Evolutionary conservation across 35 echinoderm and acorn worm species (phyloP).

Genomic region (Eucidaris tribuloides): DNA sequence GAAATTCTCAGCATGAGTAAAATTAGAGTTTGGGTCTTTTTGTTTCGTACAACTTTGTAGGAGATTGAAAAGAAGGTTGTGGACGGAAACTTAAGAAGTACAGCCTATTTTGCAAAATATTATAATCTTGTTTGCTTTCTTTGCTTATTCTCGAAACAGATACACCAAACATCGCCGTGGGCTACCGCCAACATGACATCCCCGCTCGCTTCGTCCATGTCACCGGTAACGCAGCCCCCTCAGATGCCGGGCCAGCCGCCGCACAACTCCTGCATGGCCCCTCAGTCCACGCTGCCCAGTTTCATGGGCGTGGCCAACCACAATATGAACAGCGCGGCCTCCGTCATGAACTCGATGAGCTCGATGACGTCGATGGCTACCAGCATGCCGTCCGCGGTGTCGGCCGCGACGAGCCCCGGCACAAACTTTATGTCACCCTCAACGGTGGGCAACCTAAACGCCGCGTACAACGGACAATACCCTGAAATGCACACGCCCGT

Average conservation of each 20-base stretch:
- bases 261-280: constrained; percentile 89
- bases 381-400: constrained; percentile 11
- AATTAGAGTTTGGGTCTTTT: background rate
- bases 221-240: constrained; percentile 34
- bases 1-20: no score
- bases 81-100: no score
- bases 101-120: no score
- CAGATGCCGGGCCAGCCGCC: constrained; percentile 35
- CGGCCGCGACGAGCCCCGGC: background rate
- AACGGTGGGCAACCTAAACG: constrained; percentile 16
- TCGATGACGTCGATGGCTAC: constrained; percentile 57
- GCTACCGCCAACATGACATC: constrained; percentile 81
- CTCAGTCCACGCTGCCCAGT: constrained; percentile 72
- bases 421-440: constrained; percentile 36
- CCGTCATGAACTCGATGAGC: constrained; percentile 58
- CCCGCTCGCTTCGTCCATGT: constrained; percentile 76
- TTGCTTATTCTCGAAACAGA: no score
- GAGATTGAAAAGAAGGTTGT: no score
- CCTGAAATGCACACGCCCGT: constrained; percentile 43
- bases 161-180: constrained; percentile 86
- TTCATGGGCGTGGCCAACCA: constrained; percentile 86
- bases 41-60: no score
- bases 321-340: background rate
- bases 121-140: no score
- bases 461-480: constrained; percentile 87